Conservation (phyloP, 2,113 vertebrate species). For the Microcebus lehilahytsara region DNA sequence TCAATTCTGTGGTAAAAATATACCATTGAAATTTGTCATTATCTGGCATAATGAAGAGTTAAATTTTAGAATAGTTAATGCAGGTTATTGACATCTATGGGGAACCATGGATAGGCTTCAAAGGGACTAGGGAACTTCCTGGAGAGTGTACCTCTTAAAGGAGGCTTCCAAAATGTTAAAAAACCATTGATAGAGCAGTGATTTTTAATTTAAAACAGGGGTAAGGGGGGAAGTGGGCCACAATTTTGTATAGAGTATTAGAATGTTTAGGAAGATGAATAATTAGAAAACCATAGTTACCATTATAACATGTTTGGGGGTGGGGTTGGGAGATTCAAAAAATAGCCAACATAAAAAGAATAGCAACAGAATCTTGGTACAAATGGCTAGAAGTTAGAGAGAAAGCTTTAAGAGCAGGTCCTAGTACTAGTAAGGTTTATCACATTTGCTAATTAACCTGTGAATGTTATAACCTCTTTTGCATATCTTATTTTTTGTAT, state of each 20-base stretch:
- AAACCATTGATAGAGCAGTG: neutral
- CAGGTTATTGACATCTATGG: neutral
- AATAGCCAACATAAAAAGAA: neutral
- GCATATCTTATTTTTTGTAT: neutral
- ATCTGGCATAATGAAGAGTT: neutral
- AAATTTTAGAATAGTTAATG: neutral
- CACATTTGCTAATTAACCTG: neutral
- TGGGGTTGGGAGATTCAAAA: neutral
- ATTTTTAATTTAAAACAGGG: neutral
- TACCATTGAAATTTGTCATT: neutral
- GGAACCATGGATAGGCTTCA: neutral
- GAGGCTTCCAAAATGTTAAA: neutral
- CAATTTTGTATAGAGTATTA: neutral
- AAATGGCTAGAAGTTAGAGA: neutral
- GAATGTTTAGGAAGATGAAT: neutral
- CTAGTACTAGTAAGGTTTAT: neutral
- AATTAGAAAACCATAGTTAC: neutral
- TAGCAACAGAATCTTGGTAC: neutral
- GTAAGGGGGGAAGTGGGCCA: neutral
- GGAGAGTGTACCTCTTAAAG: neutral
- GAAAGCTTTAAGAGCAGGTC: neutral
- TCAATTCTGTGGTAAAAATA: neutral
- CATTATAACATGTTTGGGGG: neutral
- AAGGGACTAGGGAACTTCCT: neutral
- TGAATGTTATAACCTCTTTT: neutral